These are phyloP conservation scores for Tapera naevia DNA, from an alignment of 2,797 vertebrate species.

Conservation along the genomic window DNA sequence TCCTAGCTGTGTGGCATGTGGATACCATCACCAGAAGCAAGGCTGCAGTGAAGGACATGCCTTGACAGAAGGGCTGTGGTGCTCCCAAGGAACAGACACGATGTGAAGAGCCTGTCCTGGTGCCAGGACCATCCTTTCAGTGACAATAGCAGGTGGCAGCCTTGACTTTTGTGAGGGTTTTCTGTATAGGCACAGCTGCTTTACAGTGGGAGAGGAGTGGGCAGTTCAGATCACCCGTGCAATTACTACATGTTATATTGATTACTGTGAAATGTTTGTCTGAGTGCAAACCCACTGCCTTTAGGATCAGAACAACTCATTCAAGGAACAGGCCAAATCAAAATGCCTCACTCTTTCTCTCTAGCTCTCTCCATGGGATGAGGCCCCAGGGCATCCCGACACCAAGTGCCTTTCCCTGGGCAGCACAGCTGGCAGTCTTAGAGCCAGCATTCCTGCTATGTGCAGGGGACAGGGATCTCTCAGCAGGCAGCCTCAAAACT, in stretches of 20 bases:
- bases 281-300: neutral
- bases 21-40: neutral
- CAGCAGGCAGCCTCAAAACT: neutral
- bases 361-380: neutral
- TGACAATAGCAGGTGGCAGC: neutral
- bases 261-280: neutral
- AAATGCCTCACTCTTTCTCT: neutral
- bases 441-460: fast-evolving
- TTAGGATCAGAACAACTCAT: neutral
- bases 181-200: neutral
- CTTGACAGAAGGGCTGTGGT: neutral
- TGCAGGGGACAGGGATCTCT: neutral
- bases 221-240: neutral
- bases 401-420: neutral
- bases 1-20: neutral
- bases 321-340: neutral
- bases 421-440: neutral
- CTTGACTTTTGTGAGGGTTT: neutral
- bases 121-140: neutral
- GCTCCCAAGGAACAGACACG: fast-evolving
- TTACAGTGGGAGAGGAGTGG: neutral
- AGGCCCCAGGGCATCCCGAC: no score
- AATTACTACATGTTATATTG: neutral
- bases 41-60: neutral
- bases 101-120: neutral